Evolutionary conservation across 2,888 invertebrate genomes (phyloP), one percentile per base, ranked within the genome.

Genomic region (Parelbella ahira): DNA sequence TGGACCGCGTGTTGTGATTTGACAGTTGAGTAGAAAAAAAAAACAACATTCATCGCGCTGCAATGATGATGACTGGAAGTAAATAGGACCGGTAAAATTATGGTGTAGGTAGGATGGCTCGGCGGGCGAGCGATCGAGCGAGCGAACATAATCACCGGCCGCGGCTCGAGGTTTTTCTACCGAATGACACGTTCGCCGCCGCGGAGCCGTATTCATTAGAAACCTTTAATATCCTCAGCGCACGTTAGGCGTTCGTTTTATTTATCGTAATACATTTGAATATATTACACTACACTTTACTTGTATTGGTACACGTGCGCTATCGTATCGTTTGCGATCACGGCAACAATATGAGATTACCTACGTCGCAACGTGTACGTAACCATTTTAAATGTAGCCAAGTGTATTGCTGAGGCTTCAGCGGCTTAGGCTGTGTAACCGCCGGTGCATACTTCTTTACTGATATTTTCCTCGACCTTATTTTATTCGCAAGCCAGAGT

Each of bases 151-250:
- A 75, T 71, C 62, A 71, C 58, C 53, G 53, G 50, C 25, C 51
- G 48, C 53, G 47, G 61, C 50, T 47, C 50, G 63, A 56, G 57
- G 60, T 65, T 70, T 68, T 63, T 63, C 56, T 63, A 55, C 53
- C 63, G 60, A 71, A 69, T 69, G 70, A 74, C 68, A 74, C 56
- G 70, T 68, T 66, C 30, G 27, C 36, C 47, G 8, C 19, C 37
- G 37, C 15, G 15, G 3, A 2, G 15, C 15, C 15, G 15, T 4
- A 4, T 50, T 50, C 56, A 52, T 54, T 58, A 51, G 38, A 44
- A 56, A 48, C 41, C 38, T 38, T 21, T 36, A 44, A 45, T 47
- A 39, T 36, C 30, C 27, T 30, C 9, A 19, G 32, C 13, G 6
- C 32, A 41, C 19, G 25, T 27, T 19, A 33, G 25, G 2, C 25